phyloP scores from a whole-genome alignment of 2,113 vertebrate genomes.

The Pachyramphus minor region DNA sequence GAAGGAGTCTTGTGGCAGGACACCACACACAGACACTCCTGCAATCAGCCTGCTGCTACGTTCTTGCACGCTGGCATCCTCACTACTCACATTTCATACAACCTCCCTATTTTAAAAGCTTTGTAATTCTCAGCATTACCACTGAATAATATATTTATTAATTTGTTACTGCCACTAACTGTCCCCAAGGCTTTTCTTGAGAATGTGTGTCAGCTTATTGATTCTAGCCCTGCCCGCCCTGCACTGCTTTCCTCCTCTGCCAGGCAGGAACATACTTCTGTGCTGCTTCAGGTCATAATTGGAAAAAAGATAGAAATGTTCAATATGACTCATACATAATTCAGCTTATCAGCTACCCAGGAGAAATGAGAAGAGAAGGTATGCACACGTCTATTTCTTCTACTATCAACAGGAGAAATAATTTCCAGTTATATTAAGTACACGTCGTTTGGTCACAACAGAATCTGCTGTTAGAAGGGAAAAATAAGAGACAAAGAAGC shows the following conservation, averaged over 20 bases:
- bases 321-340: conserved; percentile 74
- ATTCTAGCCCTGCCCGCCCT: conserved; percentile 30
- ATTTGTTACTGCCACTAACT: conserved; percentile 56
- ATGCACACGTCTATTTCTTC: conserved; percentile 47
- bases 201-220: conserved; percentile 60
- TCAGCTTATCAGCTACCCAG: conserved; percentile 69
- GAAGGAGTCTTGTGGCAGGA: neutral
- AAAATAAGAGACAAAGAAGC: conserved; percentile 14
- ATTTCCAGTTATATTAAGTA: conserved; percentile 67
- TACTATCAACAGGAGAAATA: conserved; percentile 67
- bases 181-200: conserved; percentile 42
- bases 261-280: conserved; percentile 53
- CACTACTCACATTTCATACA: neutral
- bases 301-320: conserved; percentile 72
- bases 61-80: neutral
- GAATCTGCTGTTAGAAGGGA: neutral
- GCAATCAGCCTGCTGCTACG: neutral
- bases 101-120: conserved; percentile 21
- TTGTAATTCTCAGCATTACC: conserved; percentile 36
- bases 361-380: conserved; percentile 66
- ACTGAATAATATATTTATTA: conserved; percentile 68
- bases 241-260: conserved; percentile 33
- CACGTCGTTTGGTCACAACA: conserved; percentile 47
- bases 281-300: conserved; percentile 66
- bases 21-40: neutral